Base-by-base conservation (phyloP, 1,140 invertebrate genomes). In the Galleria mellonella region DNA sequence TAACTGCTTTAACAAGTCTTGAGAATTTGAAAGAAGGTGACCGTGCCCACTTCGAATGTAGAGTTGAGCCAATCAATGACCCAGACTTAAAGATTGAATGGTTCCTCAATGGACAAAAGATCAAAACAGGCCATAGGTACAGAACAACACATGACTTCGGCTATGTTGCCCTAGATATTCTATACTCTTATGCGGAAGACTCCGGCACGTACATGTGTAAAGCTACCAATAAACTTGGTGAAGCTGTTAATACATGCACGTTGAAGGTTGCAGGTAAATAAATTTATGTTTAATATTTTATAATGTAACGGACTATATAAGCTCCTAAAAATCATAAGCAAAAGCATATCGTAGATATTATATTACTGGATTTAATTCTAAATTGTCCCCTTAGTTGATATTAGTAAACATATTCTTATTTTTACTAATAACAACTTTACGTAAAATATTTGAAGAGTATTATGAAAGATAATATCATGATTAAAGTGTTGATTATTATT, bases 1-100 rank as follows among this genome's bases (percentile, higher is more conserved):
- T 95, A 0, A 96, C 94, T 6, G 93, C 96, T 28, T 87, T 97
- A 1, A 94, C 91, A 51, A 96, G 92, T 71, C 86, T 96, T 42
- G 94, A 97, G 69, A 92, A 94, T 72, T 72, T 96, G 8, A 94
- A 94, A 76, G 97, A 98, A 89, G 94, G 94, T 36, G 94, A 97
- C 68, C 94, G 95, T 52, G 94, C 95, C 54, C 97, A 99, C 87
- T 90, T 99, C 54, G 98, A 99, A 89, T 97, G 96, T 69, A 91
- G 96, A 44, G 93, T 99, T 10, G 94, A 98, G 66, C 98, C 97
- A 8, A 94, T 98, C 51, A 98, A 97, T 70, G 97, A 99, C 83
- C 91, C 97, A 1, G 94, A 97, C 58, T 89, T 99, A 60, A 94
- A 93, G 76, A 96, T 99, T 43, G 96, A 98, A 87, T 99, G 98